These are phyloP conservation scores for Spodoptera litura DNA, from an alignment of 1,140 invertebrate genomes.

Conservation along the genomic window DNA sequence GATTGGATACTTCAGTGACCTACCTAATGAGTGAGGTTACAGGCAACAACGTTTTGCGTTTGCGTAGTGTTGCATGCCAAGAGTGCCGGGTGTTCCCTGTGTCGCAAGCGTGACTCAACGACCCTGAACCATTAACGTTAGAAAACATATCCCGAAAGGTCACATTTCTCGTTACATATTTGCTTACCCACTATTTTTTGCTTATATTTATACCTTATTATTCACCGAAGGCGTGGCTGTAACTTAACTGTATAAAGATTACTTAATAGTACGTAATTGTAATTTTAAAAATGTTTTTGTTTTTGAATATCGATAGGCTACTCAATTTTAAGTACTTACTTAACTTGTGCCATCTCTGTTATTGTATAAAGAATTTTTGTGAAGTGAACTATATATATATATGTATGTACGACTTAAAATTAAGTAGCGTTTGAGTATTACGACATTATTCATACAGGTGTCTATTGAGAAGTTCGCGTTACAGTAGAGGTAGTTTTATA, in stretches of 20 bases:
- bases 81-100: conserved; percentile 74
- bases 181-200: background rate
- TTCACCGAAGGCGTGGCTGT: conserved; percentile 19
- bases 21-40: conserved; percentile 10
- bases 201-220: conserved; percentile 5
- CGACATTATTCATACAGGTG: no score
- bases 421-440: no score
- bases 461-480: no score
- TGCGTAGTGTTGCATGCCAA: conserved; percentile 62
- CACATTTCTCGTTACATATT: conserved; percentile 46
- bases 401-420: no score
- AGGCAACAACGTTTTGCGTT: conserved; percentile 36
- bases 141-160: conserved; percentile 64
- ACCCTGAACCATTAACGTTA: conserved; percentile 71
- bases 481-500: no score
- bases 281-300: conserved; percentile 5
- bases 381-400: no score
- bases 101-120: conserved; percentile 70
- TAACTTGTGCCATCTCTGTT: no score
- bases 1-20: conserved; percentile 14
- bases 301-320: background rate
- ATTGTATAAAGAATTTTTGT: no score
- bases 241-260: no score
- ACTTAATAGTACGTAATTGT: background rate
- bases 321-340: no score